Percentiles rank a stretch among this genome's conserved stretches.
These are phyloP conservation scores for Sminthurides bifidus DNA, from an alignment of 1,140 invertebrate species.

Conservation along the genomic window DNA sequence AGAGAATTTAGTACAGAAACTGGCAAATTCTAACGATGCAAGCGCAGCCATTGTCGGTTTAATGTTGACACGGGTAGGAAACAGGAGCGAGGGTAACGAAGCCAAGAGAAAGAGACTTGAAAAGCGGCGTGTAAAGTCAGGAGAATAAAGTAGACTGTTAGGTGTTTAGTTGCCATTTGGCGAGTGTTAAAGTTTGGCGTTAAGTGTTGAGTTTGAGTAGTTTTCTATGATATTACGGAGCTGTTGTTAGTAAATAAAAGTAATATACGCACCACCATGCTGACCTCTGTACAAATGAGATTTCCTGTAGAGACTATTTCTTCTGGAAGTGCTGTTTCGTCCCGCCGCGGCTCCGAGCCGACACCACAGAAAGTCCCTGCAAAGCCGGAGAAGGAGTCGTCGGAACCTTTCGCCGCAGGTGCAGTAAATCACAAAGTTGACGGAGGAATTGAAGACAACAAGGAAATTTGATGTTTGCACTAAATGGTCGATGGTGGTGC, in stretches of 20 bases:
- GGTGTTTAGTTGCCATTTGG: background rate
- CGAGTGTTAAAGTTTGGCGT: background rate
- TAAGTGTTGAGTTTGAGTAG: background rate
- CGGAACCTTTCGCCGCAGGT: conserved; percentile 50
- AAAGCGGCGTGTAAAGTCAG: background rate
- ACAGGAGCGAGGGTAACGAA: background rate
- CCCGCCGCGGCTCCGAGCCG: conserved; percentile 18
- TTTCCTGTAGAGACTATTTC: conserved; percentile 25
- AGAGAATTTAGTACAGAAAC: no score
- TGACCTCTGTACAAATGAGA: conserved; percentile 28
- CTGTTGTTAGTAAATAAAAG: conserved; percentile 5
- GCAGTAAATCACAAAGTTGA: conserved; percentile 52
- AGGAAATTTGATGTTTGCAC: conserved; percentile 43
- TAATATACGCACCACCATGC: conserved; percentile 9
- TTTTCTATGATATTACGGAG: background rate
- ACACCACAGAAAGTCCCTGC: conserved; percentile 27
- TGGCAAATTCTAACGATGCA: no score
- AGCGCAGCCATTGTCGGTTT: no score
- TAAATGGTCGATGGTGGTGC: conserved; percentile 27
- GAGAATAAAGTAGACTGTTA: background rate
- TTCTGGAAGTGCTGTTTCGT: conserved; percentile 1
- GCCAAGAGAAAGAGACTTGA: background rate
- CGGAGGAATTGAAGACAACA: conserved; percentile 48
- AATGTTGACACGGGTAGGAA: no score
- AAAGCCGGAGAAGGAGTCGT: conserved; percentile 24